Evolutionary conservation across 2,797 vertebrate species (phyloP), one percentile per base, ranked within the genome.

Genomic region (Percopsis omiscomaycus): DNA sequence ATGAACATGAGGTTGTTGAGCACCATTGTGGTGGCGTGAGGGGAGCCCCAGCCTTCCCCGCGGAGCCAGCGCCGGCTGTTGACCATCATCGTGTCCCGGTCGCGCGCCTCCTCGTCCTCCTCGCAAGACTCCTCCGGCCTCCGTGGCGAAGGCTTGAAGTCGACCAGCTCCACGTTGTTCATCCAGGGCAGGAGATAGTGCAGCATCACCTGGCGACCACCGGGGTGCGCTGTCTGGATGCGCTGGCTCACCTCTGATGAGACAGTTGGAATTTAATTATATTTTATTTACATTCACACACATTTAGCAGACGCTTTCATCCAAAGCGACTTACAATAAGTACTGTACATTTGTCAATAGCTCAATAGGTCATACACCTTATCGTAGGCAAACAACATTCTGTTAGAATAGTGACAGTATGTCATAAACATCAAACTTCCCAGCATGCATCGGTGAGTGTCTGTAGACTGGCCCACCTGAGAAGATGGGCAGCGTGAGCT

Each of bases 1-100:
- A 99, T 98, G 83, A 98, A 98, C 95, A 99, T 97, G 50, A 99
- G 94, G 77, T 99, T 99, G 91, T 99, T 99, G 75, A 99, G 90
- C 90, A 99, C 96, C 95, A 99, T 97, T 59, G 95, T 93, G 16
- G 98, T 98, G 64, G 97, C 98, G 49, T 96, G 95, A 0, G 95
- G 96, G 3, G 98, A 99, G 2, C 98, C 98, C 98, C 98, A 99
- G 74, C 98, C 98, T 76, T 98, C 96, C 74, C 98, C 98, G 62
- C 92, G 90, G 0, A 99, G 89, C 98, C 98, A 99, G 58, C 97
- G 94, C 3, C 98, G 91, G 76, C 96, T 98, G 61, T 96, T 99
- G 68, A 98, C 93, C 97, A 98, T 99, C 71, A 97, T 91, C 42
- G 94, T 85, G 46, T 98, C 96, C 68, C 93, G 79, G 32, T 97